A percentile compares a stretch with the other conserved stretches of the same genome.
Evolutionary conservation across 2,113 vertebrate genomes (phyloP).

Genomic region (Malurus alboscapulatus): DNA sequence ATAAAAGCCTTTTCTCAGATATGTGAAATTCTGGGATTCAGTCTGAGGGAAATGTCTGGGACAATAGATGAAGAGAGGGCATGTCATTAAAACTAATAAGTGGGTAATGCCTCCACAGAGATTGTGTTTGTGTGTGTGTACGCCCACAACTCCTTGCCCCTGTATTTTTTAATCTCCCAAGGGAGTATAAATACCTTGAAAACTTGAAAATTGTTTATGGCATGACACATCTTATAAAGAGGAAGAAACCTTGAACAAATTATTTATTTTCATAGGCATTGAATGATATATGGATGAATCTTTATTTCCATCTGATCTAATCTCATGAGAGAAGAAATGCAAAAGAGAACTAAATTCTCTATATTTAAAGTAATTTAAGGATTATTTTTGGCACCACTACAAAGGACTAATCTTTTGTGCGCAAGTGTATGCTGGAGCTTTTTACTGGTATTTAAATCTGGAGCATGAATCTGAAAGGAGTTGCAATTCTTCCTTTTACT

Average conservation of each 20-base stretch:
- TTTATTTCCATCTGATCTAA: background rate
- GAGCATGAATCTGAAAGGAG: background rate
- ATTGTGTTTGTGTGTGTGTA: background rate
- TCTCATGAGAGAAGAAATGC: background rate
- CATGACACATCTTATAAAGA: background rate
- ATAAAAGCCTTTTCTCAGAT: background rate
- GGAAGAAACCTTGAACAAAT: background rate
- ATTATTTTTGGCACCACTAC: slow-evolving; percentile 23
- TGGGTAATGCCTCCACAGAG: background rate
- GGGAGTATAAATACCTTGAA: background rate
- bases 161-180: background rate
- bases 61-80: background rate
- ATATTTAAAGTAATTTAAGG: background rate
- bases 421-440: background rate
- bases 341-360: background rate
- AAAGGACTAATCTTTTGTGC: slow-evolving; percentile 28
- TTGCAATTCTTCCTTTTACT: background rate
- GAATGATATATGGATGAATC: background rate
- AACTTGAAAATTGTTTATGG: background rate
- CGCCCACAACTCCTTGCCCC: background rate
- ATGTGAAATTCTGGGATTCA: background rate
- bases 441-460: slow-evolving; percentile 40
- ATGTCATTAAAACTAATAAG: background rate
- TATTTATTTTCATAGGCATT: background rate
- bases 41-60: background rate